phyloP scores from a whole-genome alignment of 1,140 invertebrate species.

The Aphidius ervi region DNA sequence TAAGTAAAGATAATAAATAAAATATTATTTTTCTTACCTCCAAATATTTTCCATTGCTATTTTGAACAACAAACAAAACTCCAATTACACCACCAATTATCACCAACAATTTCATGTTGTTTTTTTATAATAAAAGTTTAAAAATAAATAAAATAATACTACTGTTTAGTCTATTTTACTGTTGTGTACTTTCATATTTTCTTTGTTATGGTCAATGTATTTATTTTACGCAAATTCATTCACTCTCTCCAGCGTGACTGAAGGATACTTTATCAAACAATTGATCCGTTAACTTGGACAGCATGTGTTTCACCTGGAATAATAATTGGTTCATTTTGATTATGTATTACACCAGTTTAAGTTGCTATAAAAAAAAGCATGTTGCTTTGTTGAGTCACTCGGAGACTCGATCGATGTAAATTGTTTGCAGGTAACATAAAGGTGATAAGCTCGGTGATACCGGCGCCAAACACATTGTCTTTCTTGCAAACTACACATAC shows the following conservation, averaged over 20 bases:
- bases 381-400: background rate
- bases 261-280: conserved; percentile 2
- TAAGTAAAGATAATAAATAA: conserved; percentile 5
- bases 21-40: conserved; percentile 1
- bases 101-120: too few relatives aligned
- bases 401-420: too few relatives aligned
- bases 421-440: too few relatives aligned
- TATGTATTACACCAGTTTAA: background rate
- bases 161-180: too few relatives aligned
- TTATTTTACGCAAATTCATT: too few relatives aligned
- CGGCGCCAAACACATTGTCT: too few relatives aligned
- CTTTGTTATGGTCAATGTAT: too few relatives aligned
- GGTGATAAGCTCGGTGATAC: too few relatives aligned
- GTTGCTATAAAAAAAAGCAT: background rate
- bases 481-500: too few relatives aligned
- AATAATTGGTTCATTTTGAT: background rate
- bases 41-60: background rate
- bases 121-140: too few relatives aligned
- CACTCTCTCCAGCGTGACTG: background rate
- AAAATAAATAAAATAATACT: too few relatives aligned
- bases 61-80: background rate
- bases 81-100: background rate
- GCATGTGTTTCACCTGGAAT: background rate
- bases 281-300: background rate
- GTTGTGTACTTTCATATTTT: too few relatives aligned